Percentiles rank a stretch among this genome's conserved stretches.
phyloP scores from a whole-genome alignment of 2,113 vertebrate species.

The Physeter macrocephalus region DNA sequence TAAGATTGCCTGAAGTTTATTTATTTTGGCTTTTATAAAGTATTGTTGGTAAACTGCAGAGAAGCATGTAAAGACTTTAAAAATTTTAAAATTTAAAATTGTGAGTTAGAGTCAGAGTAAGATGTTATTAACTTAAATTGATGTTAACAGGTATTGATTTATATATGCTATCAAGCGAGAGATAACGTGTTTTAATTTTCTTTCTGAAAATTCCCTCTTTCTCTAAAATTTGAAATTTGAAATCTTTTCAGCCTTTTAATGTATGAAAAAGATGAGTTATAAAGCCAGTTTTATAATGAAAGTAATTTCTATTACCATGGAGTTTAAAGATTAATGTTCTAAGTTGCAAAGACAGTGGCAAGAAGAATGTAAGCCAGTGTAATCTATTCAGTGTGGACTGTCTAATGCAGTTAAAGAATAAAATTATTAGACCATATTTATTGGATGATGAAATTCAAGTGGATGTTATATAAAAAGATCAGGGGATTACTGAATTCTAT shows the following conservation, averaged over 20 bases:
- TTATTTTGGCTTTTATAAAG: neutral
- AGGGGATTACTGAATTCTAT: neutral
- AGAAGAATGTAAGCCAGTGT: neutral
- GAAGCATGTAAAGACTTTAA: neutral
- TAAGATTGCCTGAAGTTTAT: neutral
- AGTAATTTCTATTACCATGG: neutral
- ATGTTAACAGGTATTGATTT: neutral
- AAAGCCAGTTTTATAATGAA: neutral
- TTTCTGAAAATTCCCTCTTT: neutral
- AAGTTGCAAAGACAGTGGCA: neutral
- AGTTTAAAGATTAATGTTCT: neutral
- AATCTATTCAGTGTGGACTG: neutral
- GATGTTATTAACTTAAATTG: neutral
- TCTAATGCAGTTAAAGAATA: neutral
- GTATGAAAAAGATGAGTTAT: neutral
- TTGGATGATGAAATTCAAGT: neutral
- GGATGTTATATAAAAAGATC: neutral
- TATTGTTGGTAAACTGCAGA: neutral
- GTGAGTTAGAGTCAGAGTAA: neutral
- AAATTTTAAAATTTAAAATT: neutral
- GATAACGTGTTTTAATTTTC: neutral
- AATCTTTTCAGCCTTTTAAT: neutral
- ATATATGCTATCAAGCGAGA: neutral
- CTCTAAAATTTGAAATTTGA: neutral
- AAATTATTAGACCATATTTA: neutral